These are phyloP conservation scores for Schrankia costaestrigalis DNA, from an alignment of 2,888 invertebrate species.

Conservation along the genomic window DNA sequence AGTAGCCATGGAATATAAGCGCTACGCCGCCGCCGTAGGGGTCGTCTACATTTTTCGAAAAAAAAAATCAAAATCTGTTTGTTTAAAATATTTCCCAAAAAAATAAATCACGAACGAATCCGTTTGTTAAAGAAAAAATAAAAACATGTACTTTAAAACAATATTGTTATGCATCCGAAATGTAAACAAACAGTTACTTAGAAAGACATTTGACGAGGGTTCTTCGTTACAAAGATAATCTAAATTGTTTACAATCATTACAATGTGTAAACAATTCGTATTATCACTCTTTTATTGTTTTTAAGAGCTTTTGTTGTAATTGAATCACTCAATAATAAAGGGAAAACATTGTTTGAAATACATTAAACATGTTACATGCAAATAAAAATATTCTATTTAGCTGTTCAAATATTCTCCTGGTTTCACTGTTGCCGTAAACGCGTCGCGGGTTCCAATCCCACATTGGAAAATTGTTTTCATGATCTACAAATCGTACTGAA, in stretches of 20 bases:
- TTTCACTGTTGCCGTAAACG: too few relatives aligned
- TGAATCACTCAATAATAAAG: too few relatives aligned
- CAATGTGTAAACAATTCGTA: slow-evolving; percentile 3
- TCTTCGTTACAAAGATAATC: slow-evolving; percentile 35
- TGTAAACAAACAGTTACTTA: slow-evolving; percentile 7
- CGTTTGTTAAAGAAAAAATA: not conserved
- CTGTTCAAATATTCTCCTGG: not conserved
- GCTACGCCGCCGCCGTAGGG: too few relatives aligned
- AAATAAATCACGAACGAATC: too few relatives aligned
- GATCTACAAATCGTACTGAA: too few relatives aligned
- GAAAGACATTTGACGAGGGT: slow-evolving; percentile 46
- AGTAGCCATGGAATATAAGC: too few relatives aligned
- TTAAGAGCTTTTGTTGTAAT: not conserved
- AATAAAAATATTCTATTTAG: not conserved
- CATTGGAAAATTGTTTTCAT: too few relatives aligned
- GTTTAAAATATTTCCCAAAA: not conserved
- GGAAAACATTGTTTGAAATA: too few relatives aligned
- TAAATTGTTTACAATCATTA: slow-evolving; percentile 34
- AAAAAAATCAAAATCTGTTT: too few relatives aligned
- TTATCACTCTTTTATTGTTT: not conserved
- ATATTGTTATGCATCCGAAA: slow-evolving; percentile 6
- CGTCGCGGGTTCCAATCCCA: too few relatives aligned
- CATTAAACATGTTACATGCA: not conserved
- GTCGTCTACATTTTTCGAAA: too few relatives aligned
- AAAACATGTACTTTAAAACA: not conserved